These are phyloP conservation scores for Drosophila neutralis DNA, from an alignment of 2,888 invertebrate genomes.

Conservation along the genomic window DNA sequence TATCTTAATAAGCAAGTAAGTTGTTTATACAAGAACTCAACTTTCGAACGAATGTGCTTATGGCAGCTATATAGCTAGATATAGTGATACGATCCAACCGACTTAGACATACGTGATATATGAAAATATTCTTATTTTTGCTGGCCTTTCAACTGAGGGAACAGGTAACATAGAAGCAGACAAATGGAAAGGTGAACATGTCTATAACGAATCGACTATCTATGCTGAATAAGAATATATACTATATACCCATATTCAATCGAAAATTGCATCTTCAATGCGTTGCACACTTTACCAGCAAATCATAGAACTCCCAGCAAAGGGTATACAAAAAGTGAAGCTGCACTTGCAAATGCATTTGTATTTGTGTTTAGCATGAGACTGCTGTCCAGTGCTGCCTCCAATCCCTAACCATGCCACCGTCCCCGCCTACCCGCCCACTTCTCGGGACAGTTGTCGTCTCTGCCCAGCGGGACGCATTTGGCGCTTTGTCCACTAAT, in stretches of 20 bases:
- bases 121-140: not conserved
- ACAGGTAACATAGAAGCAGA: not conserved
- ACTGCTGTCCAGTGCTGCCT: slow-evolving; percentile 47
- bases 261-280: not conserved
- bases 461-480: slow-evolving; percentile 62
- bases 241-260: not conserved
- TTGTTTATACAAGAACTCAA: not conserved
- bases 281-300: not conserved
- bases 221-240: not conserved
- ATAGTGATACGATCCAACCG: not conserved
- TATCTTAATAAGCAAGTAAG: not conserved
- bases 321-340: slow-evolving; percentile 33
- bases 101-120: not conserved
- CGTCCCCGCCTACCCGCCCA: not conserved
- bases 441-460: slow-evolving; percentile 48
- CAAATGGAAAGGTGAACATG: not conserved
- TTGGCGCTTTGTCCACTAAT: slow-evolving; percentile 33
- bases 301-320: not conserved
- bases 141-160: not conserved
- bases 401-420: not conserved
- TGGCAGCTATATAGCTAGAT: not conserved
- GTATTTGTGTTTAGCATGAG: slow-evolving; percentile 49
- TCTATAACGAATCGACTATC: not conserved
- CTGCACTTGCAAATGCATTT: slow-evolving; percentile 41
- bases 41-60: not conserved